A percentile compares a stretch with the other conserved stretches of the same genome.
Evolutionary conservation across 2,113 vertebrate species (phyloP).

Genomic region (Lycaon pictus): DNA sequence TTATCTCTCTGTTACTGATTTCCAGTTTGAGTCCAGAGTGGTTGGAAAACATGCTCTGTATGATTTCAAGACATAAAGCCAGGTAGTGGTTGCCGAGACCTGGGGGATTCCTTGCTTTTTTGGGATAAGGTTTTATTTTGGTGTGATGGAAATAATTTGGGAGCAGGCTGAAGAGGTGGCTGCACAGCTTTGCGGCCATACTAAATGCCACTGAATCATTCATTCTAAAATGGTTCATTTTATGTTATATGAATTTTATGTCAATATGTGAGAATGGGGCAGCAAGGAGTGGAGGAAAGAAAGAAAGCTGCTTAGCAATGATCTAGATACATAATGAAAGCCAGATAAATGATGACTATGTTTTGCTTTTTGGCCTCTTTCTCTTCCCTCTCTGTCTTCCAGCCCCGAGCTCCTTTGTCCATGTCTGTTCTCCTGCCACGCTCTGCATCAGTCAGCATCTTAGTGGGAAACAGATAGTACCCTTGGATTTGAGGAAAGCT

Average conservation of each 20-base stretch:
- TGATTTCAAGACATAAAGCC: not conserved
- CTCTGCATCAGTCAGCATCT: not conserved
- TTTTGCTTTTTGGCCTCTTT: not conserved
- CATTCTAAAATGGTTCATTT: not conserved
- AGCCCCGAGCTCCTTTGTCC: not conserved
- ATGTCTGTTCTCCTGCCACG: not conserved
- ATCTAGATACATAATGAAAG: not conserved
- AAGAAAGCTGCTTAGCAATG: not conserved
- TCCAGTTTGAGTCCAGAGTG: not conserved
- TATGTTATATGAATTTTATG: not conserved
- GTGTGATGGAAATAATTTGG: not conserved
- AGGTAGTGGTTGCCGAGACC: not conserved
- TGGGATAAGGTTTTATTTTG: not conserved
- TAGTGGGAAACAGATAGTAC: not conserved
- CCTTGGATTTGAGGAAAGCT: not conserved
- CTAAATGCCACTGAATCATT: not conserved
- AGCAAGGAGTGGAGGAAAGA: rapidly evolving
- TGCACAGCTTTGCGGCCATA: not conserved
- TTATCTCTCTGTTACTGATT: not conserved
- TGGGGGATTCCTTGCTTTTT: not conserved
- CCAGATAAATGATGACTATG: not conserved
- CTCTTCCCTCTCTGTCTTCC: not conserved
- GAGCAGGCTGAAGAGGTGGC: not conserved
- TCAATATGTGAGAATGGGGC: not conserved
- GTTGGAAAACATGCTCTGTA: not conserved